Base-by-base conservation (phyloP, 2,888 invertebrate genomes). In the Amphipoea oculea region DNA sequence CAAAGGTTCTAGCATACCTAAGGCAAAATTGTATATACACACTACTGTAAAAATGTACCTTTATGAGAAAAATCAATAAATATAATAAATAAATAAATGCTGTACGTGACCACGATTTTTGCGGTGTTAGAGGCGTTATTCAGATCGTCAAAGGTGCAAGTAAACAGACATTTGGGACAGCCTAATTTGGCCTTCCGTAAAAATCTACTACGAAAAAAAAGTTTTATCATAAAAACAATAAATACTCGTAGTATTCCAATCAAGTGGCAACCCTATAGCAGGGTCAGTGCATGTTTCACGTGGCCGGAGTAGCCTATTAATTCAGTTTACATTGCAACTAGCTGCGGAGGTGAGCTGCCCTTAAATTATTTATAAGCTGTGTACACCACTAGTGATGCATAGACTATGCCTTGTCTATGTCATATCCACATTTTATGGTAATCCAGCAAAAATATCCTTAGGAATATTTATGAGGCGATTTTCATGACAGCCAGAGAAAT, bases 291-390 rank as follows among this genome's bases (percentile, higher is more conserved):
- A 80, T 88, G 82, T 90, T 87, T 83, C 84, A 81, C 86, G 72
- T 77, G 75, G 72, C 75, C 42, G 65, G 74, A 80, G 77, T 63
- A 84, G 76, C 79, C 86, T 85, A 85, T 88, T 90, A 90, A 89
- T 89, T 90, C 86, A 85, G 90, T 90, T 88, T 89, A 89, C 90
- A 89, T 84, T 88, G 89, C 89, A 89, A 86, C 85, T 78, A 85
- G 76, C 79, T 71, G 17, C 76, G 57, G 82, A 79, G 85, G 83
- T 82, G 79, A 82, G 68, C 76, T 73, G 36, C 76, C 82, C 81
- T 81, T 90, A 77, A 89, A 89, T 87, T 85, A 90, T 89, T 81
- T 90, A 89, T 87, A 83, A 88, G 83, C 76, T 79, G 79, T 73
- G 78, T 75, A 76, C 73, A 76, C 48, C 73, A 72, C 72, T 62